Percentiles rank a stretch among this genome's conserved stretches.
These are phyloP conservation scores for Parotocinclus haroldoi DNA, from an alignment of 2,797 vertebrate genomes.

Conservation along the genomic window DNA sequence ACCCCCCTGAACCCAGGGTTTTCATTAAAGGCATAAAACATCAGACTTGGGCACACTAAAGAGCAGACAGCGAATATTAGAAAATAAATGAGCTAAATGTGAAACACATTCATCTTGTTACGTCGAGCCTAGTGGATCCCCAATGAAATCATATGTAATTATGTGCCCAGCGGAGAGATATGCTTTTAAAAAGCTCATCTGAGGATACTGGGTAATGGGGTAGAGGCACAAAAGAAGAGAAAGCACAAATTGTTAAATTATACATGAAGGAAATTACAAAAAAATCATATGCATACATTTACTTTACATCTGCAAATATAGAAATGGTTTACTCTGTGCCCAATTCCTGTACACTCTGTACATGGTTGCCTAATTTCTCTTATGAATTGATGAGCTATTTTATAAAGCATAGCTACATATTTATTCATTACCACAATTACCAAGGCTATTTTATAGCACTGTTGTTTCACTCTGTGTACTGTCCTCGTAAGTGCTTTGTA, in stretches of 20 bases:
- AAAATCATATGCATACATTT: neutral
- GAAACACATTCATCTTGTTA: conserved; percentile 56
- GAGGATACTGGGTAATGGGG: conserved; percentile 55
- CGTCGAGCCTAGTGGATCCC: conserved; percentile 45
- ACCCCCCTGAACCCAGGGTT: conserved; percentile 44
- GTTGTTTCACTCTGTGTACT: no score
- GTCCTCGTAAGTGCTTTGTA: no score
- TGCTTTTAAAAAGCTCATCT: conserved; percentile 52
- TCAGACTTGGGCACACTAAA: conserved; percentile 51
- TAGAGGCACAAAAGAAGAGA: conserved; percentile 44
- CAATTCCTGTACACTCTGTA: no score
- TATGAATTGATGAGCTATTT: no score
- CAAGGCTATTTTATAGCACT: no score
- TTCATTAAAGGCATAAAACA: conserved; percentile 55
- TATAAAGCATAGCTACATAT: no score
- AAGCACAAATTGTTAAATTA: conserved; percentile 58
- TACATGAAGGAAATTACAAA: conserved; percentile 53
- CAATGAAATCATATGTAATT: conserved; percentile 60
- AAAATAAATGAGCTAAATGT: conserved; percentile 65
- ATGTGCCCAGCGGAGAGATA: conserved; percentile 56
- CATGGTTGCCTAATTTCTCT: no score
- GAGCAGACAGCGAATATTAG: conserved; percentile 56
- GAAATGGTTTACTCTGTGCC: no score
- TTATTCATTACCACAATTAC: no score
- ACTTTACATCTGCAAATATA: no score